Conservation (phyloP, 2,888 invertebrate species). For the Lamellibrachia satsuma region DNA sequence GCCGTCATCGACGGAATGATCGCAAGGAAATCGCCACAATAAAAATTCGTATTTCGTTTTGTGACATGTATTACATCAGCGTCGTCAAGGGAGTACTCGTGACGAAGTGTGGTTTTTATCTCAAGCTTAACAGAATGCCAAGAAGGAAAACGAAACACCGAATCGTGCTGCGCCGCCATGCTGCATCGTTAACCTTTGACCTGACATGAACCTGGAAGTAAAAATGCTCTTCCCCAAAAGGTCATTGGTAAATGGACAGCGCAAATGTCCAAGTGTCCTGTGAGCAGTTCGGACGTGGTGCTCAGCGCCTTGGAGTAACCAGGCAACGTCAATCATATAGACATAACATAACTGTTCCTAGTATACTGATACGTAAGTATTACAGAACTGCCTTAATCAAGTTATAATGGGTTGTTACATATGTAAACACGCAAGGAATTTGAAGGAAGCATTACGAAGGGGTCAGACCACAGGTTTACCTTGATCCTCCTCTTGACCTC, state of each 20-base stretch:
- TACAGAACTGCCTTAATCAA: neutral
- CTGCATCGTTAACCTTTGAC: neutral
- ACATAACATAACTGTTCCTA: neutral
- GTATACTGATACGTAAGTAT: neutral
- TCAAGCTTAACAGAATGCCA: neutral
- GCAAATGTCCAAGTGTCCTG: no score
- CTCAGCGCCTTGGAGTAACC: neutral
- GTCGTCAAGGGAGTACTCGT: neutral
- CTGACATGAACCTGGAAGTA: neutral
- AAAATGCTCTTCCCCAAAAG: no score
- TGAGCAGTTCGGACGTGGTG: no score
- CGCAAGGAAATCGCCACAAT: neutral
- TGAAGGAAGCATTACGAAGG: no score
- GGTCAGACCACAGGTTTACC: no score
- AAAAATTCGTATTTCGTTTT: neutral
- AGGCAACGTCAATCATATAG: neutral
- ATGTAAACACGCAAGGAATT: neutral
- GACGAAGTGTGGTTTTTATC: neutral
- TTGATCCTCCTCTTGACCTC: no score
- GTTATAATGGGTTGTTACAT: neutral
- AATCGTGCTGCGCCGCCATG: neutral
- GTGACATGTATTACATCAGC: neutral
- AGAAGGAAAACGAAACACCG: neutral
- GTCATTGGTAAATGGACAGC: no score
- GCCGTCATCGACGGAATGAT: neutral